Conservation (phyloP, 2,113 vertebrate genomes). For the Neofelis nebulosa region DNA sequence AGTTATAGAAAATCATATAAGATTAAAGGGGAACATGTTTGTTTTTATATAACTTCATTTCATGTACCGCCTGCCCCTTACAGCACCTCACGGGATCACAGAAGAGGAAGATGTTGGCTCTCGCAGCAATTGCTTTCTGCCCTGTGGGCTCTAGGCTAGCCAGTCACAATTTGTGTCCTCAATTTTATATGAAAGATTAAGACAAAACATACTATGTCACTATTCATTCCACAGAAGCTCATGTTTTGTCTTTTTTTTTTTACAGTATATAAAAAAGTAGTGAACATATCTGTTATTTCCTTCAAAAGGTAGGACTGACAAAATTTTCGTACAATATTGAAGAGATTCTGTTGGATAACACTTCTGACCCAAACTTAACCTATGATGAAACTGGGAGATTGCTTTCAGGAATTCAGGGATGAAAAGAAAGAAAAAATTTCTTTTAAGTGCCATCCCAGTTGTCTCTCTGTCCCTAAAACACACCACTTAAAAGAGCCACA, state of each 20-base stretch:
- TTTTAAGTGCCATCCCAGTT: not conserved
- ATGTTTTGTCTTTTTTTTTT: slow-evolving; percentile 45
- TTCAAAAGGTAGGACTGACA: slow-evolving; percentile 63
- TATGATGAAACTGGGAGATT: not conserved
- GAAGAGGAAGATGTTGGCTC: slow-evolving; percentile 59
- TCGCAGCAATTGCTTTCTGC: not conserved
- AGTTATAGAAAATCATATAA: slow-evolving; percentile 76
- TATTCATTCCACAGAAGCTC: slow-evolving; percentile 24
- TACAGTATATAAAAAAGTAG: slow-evolving; percentile 38
- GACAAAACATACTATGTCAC: not conserved
- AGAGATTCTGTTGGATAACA: slow-evolving; percentile 10
- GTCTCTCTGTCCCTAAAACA: not conserved
- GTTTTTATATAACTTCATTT: slow-evolving; percentile 74
- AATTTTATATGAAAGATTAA: slow-evolving; percentile 58
- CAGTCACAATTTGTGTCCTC: slow-evolving; percentile 49
- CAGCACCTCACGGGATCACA: slow-evolving; percentile 46
- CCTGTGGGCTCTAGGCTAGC: not conserved
- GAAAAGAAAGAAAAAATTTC: not conserved
- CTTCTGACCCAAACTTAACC: slow-evolving; percentile 5
- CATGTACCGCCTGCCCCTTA: slow-evolving; percentile 67
- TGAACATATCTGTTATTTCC: slow-evolving; percentile 53
- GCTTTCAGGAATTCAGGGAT: not conserved
- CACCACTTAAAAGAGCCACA: not conserved
- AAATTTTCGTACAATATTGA: not conserved
- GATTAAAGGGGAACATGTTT: slow-evolving; percentile 74